phyloP scores from a whole-genome alignment of 1,140 invertebrate species.

The Globodera ellingtonae region DNA sequence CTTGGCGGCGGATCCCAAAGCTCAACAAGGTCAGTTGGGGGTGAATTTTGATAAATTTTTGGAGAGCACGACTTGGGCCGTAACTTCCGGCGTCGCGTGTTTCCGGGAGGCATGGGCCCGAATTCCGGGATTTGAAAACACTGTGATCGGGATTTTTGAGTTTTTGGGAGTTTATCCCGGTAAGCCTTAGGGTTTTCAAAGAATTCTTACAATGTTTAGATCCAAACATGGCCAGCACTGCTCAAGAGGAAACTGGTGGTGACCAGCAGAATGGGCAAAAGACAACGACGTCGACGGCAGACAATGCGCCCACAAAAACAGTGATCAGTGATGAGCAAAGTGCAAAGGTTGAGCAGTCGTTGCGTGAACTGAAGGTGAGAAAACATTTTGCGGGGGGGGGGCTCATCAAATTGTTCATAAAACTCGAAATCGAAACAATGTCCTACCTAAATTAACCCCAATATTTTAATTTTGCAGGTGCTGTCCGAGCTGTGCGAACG shows the following conservation, averaged over 20 bases:
- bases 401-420: too few species aligned
- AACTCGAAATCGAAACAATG: too few species aligned
- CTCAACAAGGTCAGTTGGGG: background rate
- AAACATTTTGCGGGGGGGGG: background rate
- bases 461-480: background rate
- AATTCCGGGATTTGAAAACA: background rate
- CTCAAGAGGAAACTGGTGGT: background rate
- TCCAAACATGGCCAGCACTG: background rate
- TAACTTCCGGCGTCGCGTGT: too few species aligned
- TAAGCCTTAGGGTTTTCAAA: too few species aligned
- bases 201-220: background rate
- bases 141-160: background rate
- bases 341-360: background rate
- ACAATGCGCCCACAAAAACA: background rate
- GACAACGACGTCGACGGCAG: background rate
- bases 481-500: constrained; percentile 10
- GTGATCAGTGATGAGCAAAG: background rate
- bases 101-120: too few species aligned
- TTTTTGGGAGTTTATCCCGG: too few species aligned
- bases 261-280: background rate
- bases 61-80: too few species aligned
- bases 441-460: background rate
- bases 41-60: background rate
- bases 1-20: background rate
- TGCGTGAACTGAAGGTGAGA: constrained; percentile 1